Conservation (phyloP, 2,113 vertebrate genomes). For the Pteronura brasiliensis region DNA sequence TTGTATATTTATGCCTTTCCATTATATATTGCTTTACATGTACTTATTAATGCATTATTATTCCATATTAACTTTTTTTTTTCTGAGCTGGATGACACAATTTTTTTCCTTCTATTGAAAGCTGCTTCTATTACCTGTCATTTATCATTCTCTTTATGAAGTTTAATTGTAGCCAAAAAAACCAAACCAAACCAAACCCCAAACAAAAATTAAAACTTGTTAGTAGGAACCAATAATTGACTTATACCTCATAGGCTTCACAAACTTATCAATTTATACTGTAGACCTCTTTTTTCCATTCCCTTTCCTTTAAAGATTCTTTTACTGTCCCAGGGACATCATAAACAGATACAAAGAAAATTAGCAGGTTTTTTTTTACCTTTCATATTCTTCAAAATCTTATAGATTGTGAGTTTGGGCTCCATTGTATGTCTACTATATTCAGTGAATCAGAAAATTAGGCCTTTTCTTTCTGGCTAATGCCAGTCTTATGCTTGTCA, state of each 20-base stretch:
- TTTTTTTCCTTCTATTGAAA: conserved; percentile 1
- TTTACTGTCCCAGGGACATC: background rate
- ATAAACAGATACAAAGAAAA: background rate
- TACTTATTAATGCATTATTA: background rate
- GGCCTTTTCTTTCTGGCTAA: conserved; percentile 24
- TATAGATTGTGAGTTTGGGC: background rate
- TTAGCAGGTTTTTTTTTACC: background rate
- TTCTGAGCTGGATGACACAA: background rate
- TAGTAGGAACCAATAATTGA: background rate
- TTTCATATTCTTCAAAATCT: background rate
- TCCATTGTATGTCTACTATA: background rate
- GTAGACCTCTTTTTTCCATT: background rate
- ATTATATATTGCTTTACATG: background rate
- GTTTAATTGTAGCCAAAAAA: background rate
- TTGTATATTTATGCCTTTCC: background rate
- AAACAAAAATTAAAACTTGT: background rate
- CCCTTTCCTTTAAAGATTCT: background rate
- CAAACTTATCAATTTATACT: background rate
- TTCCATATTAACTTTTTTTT: background rate
- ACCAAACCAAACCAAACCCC: background rate
- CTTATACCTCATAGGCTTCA: background rate
- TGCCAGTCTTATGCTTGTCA: conserved; percentile 24
- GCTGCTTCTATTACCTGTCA: background rate
- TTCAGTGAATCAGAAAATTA: conserved; percentile 59
- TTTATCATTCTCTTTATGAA: background rate